Conservation (phyloP, 2,113 vertebrate genomes). For the Leucopternis melanops region DNA sequence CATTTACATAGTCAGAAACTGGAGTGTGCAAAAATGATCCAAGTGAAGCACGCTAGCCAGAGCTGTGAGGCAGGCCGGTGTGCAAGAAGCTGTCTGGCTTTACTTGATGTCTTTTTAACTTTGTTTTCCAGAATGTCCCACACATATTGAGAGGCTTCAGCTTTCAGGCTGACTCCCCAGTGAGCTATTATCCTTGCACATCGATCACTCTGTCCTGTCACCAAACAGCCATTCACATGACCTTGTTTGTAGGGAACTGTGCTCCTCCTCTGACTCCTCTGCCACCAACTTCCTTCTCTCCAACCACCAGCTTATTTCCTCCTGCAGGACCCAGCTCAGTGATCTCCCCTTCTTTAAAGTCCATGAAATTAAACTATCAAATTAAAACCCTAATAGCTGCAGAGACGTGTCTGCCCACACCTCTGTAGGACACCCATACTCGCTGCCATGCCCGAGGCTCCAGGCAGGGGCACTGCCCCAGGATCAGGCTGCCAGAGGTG, state of each 20-base stretch:
- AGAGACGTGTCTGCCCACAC: background rate
- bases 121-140: background rate
- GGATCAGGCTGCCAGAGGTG: background rate
- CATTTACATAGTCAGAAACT: rapidly evolving
- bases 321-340: background rate
- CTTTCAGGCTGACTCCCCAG: background rate
- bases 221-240: background rate
- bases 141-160: background rate
- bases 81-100: background rate
- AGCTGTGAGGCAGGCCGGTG: background rate
- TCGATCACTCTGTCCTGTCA: slow-evolving; percentile 3
- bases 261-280: background rate
- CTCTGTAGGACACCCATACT: background rate
- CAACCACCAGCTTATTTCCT: background rate
- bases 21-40: background rate
- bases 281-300: background rate
- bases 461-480: background rate
- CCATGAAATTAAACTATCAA: background rate
- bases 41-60: background rate
- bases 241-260: background rate
- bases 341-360: background rate
- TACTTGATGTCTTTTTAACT: background rate
- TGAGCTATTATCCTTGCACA: background rate
- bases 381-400: background rate
- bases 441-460: background rate